Evolutionary conservation across 2,797 vertebrate species (phyloP).

Genomic region (Onychomys torridus): DNA sequence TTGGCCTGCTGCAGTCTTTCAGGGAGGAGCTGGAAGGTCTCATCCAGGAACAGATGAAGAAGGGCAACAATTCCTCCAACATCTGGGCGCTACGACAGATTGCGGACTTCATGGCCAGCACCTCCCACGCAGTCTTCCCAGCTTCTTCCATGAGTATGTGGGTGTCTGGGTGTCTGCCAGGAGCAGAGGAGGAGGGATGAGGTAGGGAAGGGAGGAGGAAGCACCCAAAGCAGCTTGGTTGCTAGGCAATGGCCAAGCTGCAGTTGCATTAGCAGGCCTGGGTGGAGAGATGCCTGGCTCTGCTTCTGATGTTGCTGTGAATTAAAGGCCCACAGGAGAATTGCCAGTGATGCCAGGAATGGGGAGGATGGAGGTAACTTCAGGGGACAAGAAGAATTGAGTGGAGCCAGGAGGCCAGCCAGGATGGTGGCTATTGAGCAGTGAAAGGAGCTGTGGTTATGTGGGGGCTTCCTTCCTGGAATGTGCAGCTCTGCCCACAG

Average conservation of each 20-base stretch:
- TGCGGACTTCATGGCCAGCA: constrained; percentile 97
- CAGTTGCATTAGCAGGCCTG: background rate
- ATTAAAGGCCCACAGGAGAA: constrained; percentile 28
- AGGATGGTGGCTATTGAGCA: background rate
- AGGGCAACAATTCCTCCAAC: constrained; percentile 96
- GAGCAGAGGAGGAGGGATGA: constrained; percentile 36
- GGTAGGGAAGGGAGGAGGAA: background rate
- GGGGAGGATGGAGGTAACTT: background rate
- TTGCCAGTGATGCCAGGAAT: constrained; percentile 19
- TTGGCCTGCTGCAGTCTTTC: constrained; percentile 91
- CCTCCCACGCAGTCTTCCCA: constrained; percentile 92
- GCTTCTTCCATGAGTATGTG: constrained; percentile 93
- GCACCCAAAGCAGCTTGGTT: constrained; percentile 60
- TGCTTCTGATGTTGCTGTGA: background rate
- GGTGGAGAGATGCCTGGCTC: constrained; percentile 45
- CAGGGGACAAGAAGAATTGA: background rate
- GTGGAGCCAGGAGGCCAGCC: background rate
- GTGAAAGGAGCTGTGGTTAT: background rate
- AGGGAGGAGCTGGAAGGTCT: constrained; percentile 97
- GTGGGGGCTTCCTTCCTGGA: background rate
- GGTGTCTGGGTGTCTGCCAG: constrained; percentile 61
- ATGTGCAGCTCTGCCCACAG: background rate
- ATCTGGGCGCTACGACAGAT: constrained; percentile 97
- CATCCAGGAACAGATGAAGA: constrained; percentile 99
- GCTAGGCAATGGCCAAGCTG: constrained; percentile 47